Percentiles rank a stretch among this genome's conserved stretches.
phyloP scores from a whole-genome alignment of 2,888 invertebrate species.

The Philereme transversata region DNA sequence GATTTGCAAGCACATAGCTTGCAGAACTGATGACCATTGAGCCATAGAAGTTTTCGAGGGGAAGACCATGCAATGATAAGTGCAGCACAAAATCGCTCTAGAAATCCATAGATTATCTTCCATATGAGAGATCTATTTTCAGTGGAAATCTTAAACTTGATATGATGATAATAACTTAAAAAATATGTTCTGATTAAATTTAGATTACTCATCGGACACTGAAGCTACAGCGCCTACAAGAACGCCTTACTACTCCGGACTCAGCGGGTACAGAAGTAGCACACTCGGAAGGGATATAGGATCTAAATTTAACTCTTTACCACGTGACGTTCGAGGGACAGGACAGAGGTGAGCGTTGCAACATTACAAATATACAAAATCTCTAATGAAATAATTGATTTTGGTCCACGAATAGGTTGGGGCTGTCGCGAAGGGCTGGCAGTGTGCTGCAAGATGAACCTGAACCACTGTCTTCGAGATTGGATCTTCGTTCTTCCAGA shows the following conservation, averaged over 20 bases:
- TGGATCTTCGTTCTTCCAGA: constrained; percentile 81
- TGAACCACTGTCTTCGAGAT: constrained; percentile 74
- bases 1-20: no score
- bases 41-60: no score
- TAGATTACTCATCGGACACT: constrained; percentile 96
- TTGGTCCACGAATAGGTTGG: constrained; percentile 54
- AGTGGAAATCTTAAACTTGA: no score
- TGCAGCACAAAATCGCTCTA: no score
- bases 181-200: neutral
- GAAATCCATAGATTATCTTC: no score
- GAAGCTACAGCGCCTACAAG: constrained; percentile 94
- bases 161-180: no score
- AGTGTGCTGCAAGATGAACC: constrained; percentile 78
- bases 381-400: neutral
- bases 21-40: no score
- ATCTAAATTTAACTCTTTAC: constrained; percentile 89
- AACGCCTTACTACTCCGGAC: constrained; percentile 88
- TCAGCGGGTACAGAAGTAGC: constrained; percentile 77
- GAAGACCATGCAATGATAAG: no score
- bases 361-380: neutral
- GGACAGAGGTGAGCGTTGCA: constrained; percentile 75
- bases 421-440: constrained; percentile 71
- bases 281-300: constrained; percentile 84
- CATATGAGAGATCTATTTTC: no score
- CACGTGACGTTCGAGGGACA: constrained; percentile 86